Evolutionary conservation across 2,888 invertebrate genomes (phyloP).

Genomic region (Macroteleia sp.): DNA sequence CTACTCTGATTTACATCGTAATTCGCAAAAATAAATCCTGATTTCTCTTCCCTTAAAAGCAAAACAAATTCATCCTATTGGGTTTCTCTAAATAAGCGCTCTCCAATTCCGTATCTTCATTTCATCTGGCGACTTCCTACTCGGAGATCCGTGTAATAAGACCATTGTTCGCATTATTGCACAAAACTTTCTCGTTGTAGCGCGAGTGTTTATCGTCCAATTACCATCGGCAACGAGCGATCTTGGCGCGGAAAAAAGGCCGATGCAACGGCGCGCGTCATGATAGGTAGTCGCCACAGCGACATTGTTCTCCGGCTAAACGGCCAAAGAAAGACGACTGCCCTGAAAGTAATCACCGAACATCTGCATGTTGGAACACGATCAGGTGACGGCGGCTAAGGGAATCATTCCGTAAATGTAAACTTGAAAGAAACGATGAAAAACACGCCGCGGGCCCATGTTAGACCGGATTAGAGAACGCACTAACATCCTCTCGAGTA

Average conservation of each 20-base stretch:
- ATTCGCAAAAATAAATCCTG: constrained; percentile 25
- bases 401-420: constrained; percentile 78
- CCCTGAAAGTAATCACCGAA: constrained; percentile 58
- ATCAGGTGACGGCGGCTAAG: constrained; percentile 73
- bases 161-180: constrained; percentile 67
- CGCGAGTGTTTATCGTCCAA: constrained; percentile 71
- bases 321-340: constrained; percentile 53
- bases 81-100: constrained; percentile 53
- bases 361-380: constrained; percentile 64
- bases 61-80: constrained; percentile 54
- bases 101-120: constrained; percentile 62
- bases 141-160: constrained; percentile 64
- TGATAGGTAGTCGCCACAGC: constrained; percentile 61
- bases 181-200: constrained; percentile 64
- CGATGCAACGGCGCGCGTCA: constrained; percentile 50
- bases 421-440: constrained; percentile 60
- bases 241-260: constrained; percentile 67
- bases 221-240: constrained; percentile 71
- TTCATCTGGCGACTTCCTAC: constrained; percentile 61
- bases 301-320: constrained; percentile 65
- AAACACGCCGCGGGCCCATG: constrained; percentile 42
- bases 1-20: constrained; percentile 22
- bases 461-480: constrained; percentile 47
- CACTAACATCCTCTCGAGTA: constrained; percentile 2
- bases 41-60: constrained; percentile 47